These are phyloP conservation scores for Lophius piscatorius DNA, from an alignment of 2,113 vertebrate genomes.

Conservation along the genomic window DNA sequence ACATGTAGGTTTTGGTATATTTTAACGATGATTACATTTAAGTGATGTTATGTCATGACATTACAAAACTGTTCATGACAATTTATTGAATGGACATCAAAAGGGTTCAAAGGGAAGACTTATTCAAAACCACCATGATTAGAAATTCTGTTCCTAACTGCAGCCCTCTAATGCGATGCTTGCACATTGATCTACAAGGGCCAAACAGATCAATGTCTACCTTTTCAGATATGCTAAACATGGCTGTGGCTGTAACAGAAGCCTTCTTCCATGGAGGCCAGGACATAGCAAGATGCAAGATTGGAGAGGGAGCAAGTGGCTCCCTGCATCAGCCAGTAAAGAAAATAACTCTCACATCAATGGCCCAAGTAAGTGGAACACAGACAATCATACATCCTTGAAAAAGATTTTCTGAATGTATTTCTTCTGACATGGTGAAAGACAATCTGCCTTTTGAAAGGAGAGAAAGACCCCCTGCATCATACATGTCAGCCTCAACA, in stretches of 20 bases:
- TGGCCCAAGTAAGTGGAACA: conserved; percentile 25
- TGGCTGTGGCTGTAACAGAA: conserved; percentile 58
- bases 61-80: no score
- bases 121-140: no score
- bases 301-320: conserved; percentile 28
- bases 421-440: conserved; percentile 31
- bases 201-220: conserved; percentile 60
- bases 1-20: no score
- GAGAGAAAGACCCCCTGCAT: conserved; percentile 12
- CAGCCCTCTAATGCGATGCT: conserved; percentile 20
- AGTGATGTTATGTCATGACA: no score
- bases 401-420: conserved; percentile 24
- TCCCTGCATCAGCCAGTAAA: conserved; percentile 35
- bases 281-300: conserved; percentile 37
- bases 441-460: conserved; percentile 20
- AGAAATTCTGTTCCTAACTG: conserved; percentile 17
- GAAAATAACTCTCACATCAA: conserved; percentile 46
- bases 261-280: conserved; percentile 44
- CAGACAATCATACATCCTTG: conserved; percentile 46
- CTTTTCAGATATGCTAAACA: conserved; percentile 62
- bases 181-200: conserved; percentile 16
- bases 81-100: no score
- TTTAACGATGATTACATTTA: no score
- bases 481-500: conserved; percentile 1
- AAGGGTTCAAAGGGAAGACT: no score